These are phyloP conservation scores for Corythaixoides concolor DNA, from an alignment of 2,113 vertebrate genomes.

Conservation along the genomic window DNA sequence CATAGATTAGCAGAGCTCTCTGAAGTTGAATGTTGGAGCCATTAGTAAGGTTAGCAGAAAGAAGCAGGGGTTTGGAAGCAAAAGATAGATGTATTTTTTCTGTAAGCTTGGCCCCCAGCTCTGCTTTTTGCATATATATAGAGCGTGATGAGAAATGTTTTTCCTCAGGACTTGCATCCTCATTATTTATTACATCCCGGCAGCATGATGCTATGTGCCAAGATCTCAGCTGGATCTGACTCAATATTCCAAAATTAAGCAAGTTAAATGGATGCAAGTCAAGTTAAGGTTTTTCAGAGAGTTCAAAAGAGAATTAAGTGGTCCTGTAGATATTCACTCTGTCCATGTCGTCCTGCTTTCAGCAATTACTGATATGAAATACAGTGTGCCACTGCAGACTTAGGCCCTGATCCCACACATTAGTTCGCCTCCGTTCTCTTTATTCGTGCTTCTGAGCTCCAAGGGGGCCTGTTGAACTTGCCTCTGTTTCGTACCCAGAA, in stretches of 20 bases:
- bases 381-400: neutral
- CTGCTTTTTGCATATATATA: neutral
- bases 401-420: neutral
- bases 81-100: neutral
- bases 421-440: neutral
- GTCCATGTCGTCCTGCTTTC: neutral
- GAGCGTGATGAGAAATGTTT: neutral
- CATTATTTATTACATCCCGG: neutral
- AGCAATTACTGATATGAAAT: neutral
- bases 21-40: neutral
- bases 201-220: neutral
- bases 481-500: neutral
- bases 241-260: slow-evolving; percentile 13
- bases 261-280: slow-evolving; percentile 2
- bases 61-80: neutral
- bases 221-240: neutral
- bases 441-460: neutral
- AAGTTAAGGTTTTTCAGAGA: neutral
- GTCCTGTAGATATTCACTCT: neutral
- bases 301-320: neutral
- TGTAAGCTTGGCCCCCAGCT: neutral
- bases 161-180: neutral
- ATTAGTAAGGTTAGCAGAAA: neutral
- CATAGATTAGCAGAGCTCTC: neutral
- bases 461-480: neutral